These are phyloP conservation scores for Neodiprion virginianus DNA, from an alignment of 1,140 invertebrate genomes.

Conservation along the genomic window DNA sequence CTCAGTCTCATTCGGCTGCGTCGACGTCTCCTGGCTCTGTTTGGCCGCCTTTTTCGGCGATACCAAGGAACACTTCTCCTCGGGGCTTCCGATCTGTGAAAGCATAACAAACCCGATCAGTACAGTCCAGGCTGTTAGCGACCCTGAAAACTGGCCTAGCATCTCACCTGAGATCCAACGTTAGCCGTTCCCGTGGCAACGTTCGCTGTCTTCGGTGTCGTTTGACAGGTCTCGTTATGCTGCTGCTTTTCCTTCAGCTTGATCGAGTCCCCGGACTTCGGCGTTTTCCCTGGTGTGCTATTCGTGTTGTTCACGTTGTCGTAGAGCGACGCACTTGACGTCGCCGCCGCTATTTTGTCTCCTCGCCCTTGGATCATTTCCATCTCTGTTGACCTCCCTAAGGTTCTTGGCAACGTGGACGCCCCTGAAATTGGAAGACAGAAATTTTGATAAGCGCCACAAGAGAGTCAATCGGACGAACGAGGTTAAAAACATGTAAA, in stretches of 20 bases:
- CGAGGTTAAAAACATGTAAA: too few species aligned
- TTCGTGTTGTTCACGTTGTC: slow-evolving; percentile 75
- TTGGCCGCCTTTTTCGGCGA: slow-evolving; percentile 55
- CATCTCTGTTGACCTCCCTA: slow-evolving; percentile 73
- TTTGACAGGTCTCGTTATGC: slow-evolving; percentile 56
- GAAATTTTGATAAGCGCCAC: slow-evolving; percentile 22
- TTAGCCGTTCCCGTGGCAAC: slow-evolving; percentile 66
- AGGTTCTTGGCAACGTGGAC: slow-evolving; percentile 82
- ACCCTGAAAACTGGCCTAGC: not conserved
- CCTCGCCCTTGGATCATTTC: slow-evolving; percentile 64
- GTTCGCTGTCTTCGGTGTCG: slow-evolving; percentile 55
- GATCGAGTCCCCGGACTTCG: slow-evolving; percentile 44
- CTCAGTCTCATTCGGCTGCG: slow-evolving; percentile 60
- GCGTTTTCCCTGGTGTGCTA: slow-evolving; percentile 47
- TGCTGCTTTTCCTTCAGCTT: slow-evolving; percentile 55
- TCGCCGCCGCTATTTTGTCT: slow-evolving; percentile 81
- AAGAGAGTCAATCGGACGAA: not conserved
- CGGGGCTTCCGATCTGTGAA: slow-evolving; percentile 59
- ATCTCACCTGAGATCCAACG: slow-evolving; percentile 62
- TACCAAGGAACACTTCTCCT: slow-evolving; percentile 57
- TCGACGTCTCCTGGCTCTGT: slow-evolving; percentile 63
- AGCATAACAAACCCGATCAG: slow-evolving; percentile 11
- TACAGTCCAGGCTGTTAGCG: not conserved
- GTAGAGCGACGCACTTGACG: slow-evolving; percentile 88
- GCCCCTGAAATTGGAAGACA: slow-evolving; percentile 66